These are phyloP conservation scores for Erebia aethiops DNA, from an alignment of 2,888 invertebrate species.

Conservation along the genomic window DNA sequence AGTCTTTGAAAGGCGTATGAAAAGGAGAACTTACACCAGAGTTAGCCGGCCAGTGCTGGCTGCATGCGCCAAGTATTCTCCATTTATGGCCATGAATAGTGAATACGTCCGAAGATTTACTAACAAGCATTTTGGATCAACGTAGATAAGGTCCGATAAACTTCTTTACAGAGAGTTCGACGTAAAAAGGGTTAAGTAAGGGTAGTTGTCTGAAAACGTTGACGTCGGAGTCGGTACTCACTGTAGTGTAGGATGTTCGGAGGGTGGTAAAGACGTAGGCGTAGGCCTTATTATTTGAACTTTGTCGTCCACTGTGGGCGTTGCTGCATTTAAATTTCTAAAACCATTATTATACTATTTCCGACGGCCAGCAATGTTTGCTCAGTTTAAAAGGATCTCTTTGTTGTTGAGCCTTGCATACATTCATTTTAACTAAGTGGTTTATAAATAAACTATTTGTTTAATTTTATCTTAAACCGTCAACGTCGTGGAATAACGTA, in stretches of 20 bases:
- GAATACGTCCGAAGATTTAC: no score
- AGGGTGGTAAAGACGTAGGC: constrained; percentile 4
- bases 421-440: neutral
- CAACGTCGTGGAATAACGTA: neutral
- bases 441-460: constrained; percentile 2
- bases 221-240: neutral
- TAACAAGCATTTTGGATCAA: no score
- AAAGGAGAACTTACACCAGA: no score
- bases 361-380: constrained; percentile 1
- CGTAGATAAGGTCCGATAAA: no score
- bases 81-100: no score
- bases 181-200: neutral
- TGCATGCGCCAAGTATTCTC: no score
- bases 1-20: no score
- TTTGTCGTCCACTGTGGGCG: constrained; percentile 1
- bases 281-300: constrained; percentile 5
- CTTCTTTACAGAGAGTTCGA: neutral
- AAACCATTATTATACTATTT: neutral
- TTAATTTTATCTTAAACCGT: constrained; percentile 7
- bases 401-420: constrained; percentile 5
- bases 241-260: neutral
- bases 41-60: no score
- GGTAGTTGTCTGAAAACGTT: neutral
- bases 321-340: constrained; percentile 6
- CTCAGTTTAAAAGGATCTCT: neutral